A percentile compares a stretch with the other conserved stretches of the same genome.
Evolutionary conservation across 2,888 invertebrate genomes (phyloP).

Genomic region (Parasteatoda lunata): DNA sequence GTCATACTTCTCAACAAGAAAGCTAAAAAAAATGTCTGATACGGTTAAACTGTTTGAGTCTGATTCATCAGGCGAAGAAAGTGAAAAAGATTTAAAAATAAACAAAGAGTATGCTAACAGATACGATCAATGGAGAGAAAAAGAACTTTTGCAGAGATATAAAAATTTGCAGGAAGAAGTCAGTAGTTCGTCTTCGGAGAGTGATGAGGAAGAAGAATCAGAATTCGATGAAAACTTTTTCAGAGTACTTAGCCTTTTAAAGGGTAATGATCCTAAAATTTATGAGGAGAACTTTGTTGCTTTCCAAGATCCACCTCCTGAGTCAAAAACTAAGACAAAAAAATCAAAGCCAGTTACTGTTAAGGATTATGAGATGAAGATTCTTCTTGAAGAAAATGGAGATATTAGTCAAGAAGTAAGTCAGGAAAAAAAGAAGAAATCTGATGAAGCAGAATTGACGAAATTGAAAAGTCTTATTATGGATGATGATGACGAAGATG

Average conservation of each 20-base stretch:
- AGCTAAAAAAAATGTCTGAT: background rate
- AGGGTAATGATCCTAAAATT: conserved; percentile 90
- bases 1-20: no score
- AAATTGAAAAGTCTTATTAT: background rate
- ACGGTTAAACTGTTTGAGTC: background rate
- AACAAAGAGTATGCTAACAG: conserved; percentile 88
- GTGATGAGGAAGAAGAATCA: conserved; percentile 58
- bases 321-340: conserved; percentile 30
- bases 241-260: conserved; percentile 87
- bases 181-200: conserved; percentile 62
- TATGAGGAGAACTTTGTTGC: conserved; percentile 85
- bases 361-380: conserved; percentile 86
- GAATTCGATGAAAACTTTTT: conserved; percentile 86
- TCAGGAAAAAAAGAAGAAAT: conserved; percentile 57
- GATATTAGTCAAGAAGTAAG: conserved; percentile 76
- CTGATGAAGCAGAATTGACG: background rate
- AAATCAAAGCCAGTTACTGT: conserved; percentile 79
- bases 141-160: conserved; percentile 84
- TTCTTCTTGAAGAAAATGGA: conserved; percentile 83
- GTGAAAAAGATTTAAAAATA: conserved; percentile 78
- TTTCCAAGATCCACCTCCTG: conserved; percentile 77
- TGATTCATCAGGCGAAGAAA: conserved; percentile 35
- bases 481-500: background rate
- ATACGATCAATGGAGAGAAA: conserved; percentile 88
- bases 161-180: conserved; percentile 72